Base-by-base conservation (phyloP, 2,797 vertebrate species). In the Helarctos malayanus region DNA sequence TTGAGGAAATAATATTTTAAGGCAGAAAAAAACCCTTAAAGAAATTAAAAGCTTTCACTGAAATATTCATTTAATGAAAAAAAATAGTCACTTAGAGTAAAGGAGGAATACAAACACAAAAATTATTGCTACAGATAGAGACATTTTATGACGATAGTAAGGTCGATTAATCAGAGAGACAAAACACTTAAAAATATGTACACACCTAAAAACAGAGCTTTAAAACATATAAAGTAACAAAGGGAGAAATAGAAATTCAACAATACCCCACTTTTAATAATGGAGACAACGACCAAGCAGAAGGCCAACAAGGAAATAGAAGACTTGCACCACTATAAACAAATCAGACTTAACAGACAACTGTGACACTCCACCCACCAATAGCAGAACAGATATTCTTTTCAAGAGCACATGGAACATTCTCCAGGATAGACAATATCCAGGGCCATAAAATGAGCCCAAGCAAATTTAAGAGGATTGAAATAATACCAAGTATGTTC, bases 21-120 rank as follows among this genome's bases (percentile, higher is more conserved):
- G 61, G n/a, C 29, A 8, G 47, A 83, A 91, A 90, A 61, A 65
- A n/a, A 57, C 45, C 47, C 56, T 61, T 59, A 57, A 52, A 75
- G 15, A 96, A 57, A 76, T 81, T 68, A 52, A 45, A 86, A 54
- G 41, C 18, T 61, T 76, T 76, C n/a, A 81, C 32, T 89, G 93
- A 96, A 93, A 25, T 89, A 65, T 38, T 35, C 35, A 83, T 15
- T 95, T 89, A 45, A n/a, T 15, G 9, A 52, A 82, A 38, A 41
- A 41, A 79, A 56, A 15, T 63, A 69, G 54, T 68, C 21, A 52
- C 27, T 84, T 86, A 57, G 27, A 56, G 6, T 78, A 54, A 73
- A 84, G 41, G 38, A 79, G 29, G 16, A 89, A 59, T 16, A 80
- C 15, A 79, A 76, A 49, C 19, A 19, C 4, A 32, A 76, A 76